phyloP scores from a whole-genome alignment of 2,797 vertebrate genomes.

The Muscicapa striata region DNA sequence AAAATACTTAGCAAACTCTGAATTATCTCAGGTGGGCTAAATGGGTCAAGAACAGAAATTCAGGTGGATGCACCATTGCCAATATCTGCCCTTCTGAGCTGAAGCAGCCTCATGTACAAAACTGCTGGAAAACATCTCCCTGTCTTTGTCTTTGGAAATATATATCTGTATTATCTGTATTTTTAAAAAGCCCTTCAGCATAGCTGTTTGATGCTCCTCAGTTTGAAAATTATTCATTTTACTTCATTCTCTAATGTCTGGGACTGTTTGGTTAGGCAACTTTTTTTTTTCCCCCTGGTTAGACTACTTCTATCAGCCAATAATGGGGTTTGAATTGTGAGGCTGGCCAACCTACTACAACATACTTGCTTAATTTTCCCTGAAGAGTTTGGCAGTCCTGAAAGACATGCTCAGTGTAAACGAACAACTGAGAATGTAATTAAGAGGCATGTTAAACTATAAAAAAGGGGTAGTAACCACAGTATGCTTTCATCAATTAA shows the following conservation, averaged over 20 bases:
- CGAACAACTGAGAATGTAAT: constrained; percentile 65
- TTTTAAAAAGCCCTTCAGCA: neutral
- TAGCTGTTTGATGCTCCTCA: neutral
- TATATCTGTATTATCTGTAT: neutral
- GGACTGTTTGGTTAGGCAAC: constrained; percentile 20
- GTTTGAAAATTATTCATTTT: constrained; percentile 31
- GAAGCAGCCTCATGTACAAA: neutral
- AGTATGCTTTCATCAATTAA: constrained; percentile 72
- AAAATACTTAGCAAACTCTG: constrained; percentile 1
- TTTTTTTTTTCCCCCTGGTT: neutral
- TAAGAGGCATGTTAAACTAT: constrained; percentile 65
- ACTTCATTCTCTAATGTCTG: neutral
- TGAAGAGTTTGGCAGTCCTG: constrained; percentile 57
- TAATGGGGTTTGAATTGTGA: constrained; percentile 10
- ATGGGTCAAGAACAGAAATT: neutral
- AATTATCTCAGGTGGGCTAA: neutral
- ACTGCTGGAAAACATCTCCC: constrained; percentile 10
- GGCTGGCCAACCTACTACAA: constrained; percentile 22
- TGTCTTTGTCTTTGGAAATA: neutral
- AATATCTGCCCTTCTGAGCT: constrained; percentile 34
- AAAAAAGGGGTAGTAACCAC: constrained; percentile 66
- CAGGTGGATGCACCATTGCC: neutral
- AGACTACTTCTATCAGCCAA: constrained; percentile 8
- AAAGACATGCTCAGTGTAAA: constrained; percentile 63
- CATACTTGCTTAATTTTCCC: constrained; percentile 17